phyloP scores from a whole-genome alignment of 1,140 invertebrate genomes.

The Bombus confusus region DNA sequence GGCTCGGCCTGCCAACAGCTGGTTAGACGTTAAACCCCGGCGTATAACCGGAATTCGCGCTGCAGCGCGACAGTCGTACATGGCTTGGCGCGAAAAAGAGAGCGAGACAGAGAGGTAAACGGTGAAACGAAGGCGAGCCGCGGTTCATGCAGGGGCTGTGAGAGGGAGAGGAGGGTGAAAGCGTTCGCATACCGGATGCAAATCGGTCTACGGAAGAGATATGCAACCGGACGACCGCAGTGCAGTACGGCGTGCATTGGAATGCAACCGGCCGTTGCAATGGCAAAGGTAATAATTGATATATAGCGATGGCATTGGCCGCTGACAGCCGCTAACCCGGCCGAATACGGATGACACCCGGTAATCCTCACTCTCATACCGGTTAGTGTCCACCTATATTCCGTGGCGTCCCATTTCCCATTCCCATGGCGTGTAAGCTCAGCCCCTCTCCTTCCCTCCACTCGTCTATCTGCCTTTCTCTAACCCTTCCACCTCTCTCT shows the following conservation, averaged over 20 bases:
- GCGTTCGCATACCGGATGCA: constrained; percentile 60
- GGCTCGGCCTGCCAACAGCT: background rate
- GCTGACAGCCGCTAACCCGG: constrained; percentile 80
- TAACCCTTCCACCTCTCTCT: constrained; percentile 20
- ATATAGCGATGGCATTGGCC: constrained; percentile 76
- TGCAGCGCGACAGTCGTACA: background rate
- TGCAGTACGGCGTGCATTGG: constrained; percentile 34
- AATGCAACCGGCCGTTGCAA: constrained; percentile 58
- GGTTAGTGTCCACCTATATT: constrained; percentile 75
- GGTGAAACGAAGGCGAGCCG: background rate
- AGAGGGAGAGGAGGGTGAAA: background rate
- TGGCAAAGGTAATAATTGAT: constrained; percentile 78
- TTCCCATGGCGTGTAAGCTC: constrained; percentile 68
- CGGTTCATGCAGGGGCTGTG: background rate
- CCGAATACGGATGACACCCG: constrained; percentile 80
- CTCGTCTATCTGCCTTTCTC: constrained; percentile 10
- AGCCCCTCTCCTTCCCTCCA: background rate
- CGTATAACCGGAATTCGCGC: constrained; percentile 39
- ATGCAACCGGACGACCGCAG: constrained; percentile 44
- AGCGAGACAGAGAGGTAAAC: background rate
- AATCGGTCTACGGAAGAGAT: constrained; percentile 68
- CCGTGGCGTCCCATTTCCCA: constrained; percentile 71
- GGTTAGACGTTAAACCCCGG: constrained; percentile 44
- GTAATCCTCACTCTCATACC: constrained; percentile 80
- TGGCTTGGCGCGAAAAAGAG: background rate